Percentiles rank a stretch among this genome's conserved stretches.
Evolutionary conservation across 30 jellyfish, hydroid and myxozoan species (phyloP).

Genomic region (Phacellophora camtschatica): DNA sequence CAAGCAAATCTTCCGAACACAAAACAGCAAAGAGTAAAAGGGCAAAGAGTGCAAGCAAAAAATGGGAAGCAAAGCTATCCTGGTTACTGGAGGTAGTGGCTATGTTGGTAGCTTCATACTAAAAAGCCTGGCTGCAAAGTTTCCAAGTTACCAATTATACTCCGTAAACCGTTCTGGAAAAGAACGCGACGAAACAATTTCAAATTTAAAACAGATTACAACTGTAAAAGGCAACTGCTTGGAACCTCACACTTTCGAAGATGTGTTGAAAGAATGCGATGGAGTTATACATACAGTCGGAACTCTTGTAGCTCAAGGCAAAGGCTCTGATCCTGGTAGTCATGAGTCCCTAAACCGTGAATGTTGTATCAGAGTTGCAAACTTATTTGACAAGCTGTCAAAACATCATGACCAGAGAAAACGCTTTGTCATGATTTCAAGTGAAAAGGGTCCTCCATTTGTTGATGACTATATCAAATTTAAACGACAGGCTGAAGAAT

Average conservation of each 20-base stretch:
- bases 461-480: conserved; percentile 51
- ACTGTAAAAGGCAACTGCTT: conserved; percentile 62
- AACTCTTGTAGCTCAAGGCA: conserved; percentile 55
- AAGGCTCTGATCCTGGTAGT: conserved; percentile 71
- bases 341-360: conserved; percentile 70
- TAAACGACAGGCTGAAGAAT: conserved; percentile 60
- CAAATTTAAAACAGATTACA: conserved; percentile 9
- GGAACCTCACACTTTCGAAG: conserved; percentile 50
- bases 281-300: conserved; percentile 70
- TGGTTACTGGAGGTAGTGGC: conserved; percentile 75
- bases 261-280: conserved; percentile 53
- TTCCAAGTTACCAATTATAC: conserved; percentile 45
- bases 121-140: conserved; percentile 48
- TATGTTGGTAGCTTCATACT: conserved; percentile 66
- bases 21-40: too few species aligned
- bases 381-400: conserved; percentile 37
- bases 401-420: conserved; percentile 21
- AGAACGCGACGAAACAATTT: conserved; percentile 40
- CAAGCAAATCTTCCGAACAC: too few species aligned
- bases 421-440: conserved; percentile 60
- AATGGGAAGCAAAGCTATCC: conserved; percentile 12
- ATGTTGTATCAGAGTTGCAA: conserved; percentile 61
- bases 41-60: too few species aligned
- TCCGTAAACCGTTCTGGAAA: conserved; percentile 60
- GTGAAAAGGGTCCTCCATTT: conserved; percentile 76